Evolutionary conservation across 2,113 vertebrate species (phyloP), one percentile per base, ranked within the genome.

Genomic region (Larimichthys polyactis): DNA sequence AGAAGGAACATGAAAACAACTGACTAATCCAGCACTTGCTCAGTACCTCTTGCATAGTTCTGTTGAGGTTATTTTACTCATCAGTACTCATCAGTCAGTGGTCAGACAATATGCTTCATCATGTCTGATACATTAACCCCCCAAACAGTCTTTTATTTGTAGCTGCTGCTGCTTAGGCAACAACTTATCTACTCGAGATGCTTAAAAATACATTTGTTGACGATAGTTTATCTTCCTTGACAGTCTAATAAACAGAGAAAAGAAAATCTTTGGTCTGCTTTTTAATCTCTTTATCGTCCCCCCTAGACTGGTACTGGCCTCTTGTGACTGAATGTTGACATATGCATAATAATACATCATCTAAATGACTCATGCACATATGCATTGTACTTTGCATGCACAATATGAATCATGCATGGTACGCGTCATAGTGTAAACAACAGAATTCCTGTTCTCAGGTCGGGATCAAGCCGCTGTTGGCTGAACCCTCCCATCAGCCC

Each of bases 1-100:
- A 87, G 51, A 55, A 52, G 69, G 79, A 91, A 91, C 85, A 87
- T 84, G 84, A 92, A 92, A 91, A 93, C 89, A 93, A 90, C 74
- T 86, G 79, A 90, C 49, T 87, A 84, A 92, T 87, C 78, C 60
- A 78, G 77, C 60, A 22, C 76, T 76, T 74, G 66, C 43, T 19
- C 68, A 57, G 29, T 4, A 48, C 60, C 68, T 85, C 44, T 60
- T 71, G 43, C 81, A 57, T 16, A 63, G 78, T 57, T 87, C 64
- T 55, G 63, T 24, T 71, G 27, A 63, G 68, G 73, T 78, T 51
- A 51, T 70, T 88, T 73, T 75, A 71, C 84, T 77, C 75, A 83
- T 78, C 69, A 46, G 46, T 75, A 71, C 84, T 77, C 75, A 83
- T 78, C 69, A 46, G 46, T 54, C 62, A 12, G 54, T 43, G 46